Percentiles rank a stretch among this genome's conserved stretches.
Conservation (phyloP, 2,888 invertebrate genomes). For the Cantharis rustica region DNA sequence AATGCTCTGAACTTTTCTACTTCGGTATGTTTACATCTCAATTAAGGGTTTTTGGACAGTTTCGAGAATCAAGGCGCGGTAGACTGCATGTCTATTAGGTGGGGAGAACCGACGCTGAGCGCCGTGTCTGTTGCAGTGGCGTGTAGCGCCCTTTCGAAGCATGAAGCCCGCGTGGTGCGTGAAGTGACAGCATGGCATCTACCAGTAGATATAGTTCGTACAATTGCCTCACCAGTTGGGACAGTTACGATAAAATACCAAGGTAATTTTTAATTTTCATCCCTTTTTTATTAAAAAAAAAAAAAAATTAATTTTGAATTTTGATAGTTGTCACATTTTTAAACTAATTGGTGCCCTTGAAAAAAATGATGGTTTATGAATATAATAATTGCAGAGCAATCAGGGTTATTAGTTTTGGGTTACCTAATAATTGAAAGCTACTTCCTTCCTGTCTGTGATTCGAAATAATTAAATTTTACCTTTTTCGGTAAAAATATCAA, state of each 20-base stretch:
- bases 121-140: slow-evolving; percentile 45
- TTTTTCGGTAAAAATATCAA: too few relatives aligned
- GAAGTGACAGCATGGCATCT: slow-evolving; percentile 60
- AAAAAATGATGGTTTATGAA: not conserved
- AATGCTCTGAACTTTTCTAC: not conserved
- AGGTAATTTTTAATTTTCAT: slow-evolving; percentile 63
- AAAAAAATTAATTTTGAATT: too few relatives aligned
- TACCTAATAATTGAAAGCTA: not conserved
- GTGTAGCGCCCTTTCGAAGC: slow-evolving; percentile 46
- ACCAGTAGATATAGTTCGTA: slow-evolving; percentile 86
- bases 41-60: not conserved
- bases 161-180: slow-evolving; percentile 43
- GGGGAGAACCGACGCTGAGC: slow-evolving; percentile 34
- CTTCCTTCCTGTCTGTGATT: not conserved
- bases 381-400: too few relatives aligned
- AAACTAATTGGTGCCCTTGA: not conserved
- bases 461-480: not conserved
- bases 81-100: slow-evolving; percentile 36
- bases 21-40: not conserved
- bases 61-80: slow-evolving; percentile 24
- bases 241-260: slow-evolving; percentile 88
- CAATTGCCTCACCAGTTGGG: slow-evolving; percentile 88
- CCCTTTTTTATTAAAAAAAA: not conserved
- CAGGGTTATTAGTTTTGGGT: not conserved
- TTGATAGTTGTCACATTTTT: not conserved